Percentiles rank a stretch among this genome's conserved stretches.
Evolutionary conservation across 2,113 vertebrate species (phyloP).

Genomic region (Andinoacara biseriatus): DNA sequence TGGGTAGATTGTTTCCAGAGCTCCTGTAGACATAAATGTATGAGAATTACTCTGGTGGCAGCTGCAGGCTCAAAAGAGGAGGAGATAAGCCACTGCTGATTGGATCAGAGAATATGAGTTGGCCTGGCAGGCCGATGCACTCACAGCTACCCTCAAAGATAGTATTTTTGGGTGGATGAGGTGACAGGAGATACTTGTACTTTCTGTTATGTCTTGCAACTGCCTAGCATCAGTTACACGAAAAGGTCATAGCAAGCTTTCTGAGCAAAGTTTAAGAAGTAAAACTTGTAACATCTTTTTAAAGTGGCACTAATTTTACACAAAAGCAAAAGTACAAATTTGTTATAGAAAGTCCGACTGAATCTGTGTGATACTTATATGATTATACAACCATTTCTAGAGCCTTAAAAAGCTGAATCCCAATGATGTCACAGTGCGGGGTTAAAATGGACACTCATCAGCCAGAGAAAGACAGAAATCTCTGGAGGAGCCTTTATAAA

Average conservation of each 20-base stretch:
- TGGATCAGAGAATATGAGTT: conserved; percentile 76
- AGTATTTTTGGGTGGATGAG: conserved; percentile 53
- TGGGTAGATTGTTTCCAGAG: conserved; percentile 70
- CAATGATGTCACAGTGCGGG: background rate
- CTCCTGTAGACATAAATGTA: conserved; percentile 55
- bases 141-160: conserved; percentile 48
- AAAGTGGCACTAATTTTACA: background rate
- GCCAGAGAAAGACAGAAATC: background rate
- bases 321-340: background rate
- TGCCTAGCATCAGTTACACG: conserved; percentile 53
- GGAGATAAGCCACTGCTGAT: conserved; percentile 78
- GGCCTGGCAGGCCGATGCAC: conserved; percentile 41
- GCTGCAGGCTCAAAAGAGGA: conserved; percentile 75
- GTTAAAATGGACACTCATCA: no score
- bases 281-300: background rate
- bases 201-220: conserved; percentile 54
- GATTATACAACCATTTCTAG: background rate
- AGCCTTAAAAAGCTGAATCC: background rate
- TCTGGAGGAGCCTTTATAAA: background rate
- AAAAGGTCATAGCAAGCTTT: conserved; percentile 46
- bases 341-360: background rate
- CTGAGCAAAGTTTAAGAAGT: background rate
- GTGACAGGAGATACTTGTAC: conserved; percentile 41
- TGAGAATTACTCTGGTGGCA: conserved; percentile 71
- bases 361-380: background rate